These are phyloP conservation scores for Turritopsis dohrnii DNA, from an alignment of 30 jellyfish, hydroid and myxozoan genomes.

Conservation along the genomic window DNA sequence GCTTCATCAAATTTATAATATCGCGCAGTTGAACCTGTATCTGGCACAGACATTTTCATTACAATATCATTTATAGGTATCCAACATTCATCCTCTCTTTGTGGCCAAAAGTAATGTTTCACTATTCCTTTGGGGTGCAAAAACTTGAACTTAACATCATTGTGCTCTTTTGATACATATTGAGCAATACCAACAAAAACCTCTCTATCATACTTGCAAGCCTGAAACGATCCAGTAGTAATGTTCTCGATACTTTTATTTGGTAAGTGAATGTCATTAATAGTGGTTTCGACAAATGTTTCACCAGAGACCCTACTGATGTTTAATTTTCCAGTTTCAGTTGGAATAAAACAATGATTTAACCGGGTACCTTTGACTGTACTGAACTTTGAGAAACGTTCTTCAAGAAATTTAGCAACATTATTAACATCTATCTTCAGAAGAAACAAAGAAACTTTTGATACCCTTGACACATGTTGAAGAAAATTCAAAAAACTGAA, in stretches of 20 bases:
- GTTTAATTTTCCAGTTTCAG: background rate
- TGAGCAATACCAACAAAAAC: background rate
- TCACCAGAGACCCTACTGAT: background rate
- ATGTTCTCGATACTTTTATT: background rate
- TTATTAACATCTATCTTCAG: background rate
- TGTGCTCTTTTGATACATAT: background rate
- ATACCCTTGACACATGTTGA: too few relatives aligned
- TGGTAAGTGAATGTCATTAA: background rate
- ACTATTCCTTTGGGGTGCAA: background rate
- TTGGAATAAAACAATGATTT: background rate
- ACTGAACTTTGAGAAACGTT: background rate
- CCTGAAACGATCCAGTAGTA: background rate
- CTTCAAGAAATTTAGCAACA: background rate
- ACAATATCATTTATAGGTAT: background rate
- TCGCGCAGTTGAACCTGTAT: background rate
- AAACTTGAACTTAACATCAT: background rate
- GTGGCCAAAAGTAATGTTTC: background rate
- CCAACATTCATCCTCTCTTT: background rate
- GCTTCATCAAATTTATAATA: background rate
- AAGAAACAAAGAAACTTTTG: too few relatives aligned
- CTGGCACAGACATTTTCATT: background rate
- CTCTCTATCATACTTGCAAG: background rate
- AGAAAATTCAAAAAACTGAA: too few relatives aligned
- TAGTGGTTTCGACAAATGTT: background rate
- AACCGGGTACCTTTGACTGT: background rate